phyloP scores from a whole-genome alignment of 2,113 vertebrate species.

The Ploceus nigricollis region DNA sequence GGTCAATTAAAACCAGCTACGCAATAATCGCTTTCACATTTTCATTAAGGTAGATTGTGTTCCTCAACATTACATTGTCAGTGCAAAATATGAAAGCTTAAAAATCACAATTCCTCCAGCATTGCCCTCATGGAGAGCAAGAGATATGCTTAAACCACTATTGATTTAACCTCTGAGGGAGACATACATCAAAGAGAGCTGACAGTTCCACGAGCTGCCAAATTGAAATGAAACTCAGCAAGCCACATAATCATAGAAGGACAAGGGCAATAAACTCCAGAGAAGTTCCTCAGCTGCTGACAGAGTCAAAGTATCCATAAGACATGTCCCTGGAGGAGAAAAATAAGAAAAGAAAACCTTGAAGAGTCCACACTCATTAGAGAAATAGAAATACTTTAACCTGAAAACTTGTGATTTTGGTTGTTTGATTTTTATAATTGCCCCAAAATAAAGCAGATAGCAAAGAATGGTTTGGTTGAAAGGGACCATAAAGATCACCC shows the following conservation, averaged over 20 bases:
- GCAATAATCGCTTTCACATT: neutral
- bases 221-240: constrained; percentile 40
- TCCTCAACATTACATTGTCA: neutral
- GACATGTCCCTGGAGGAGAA: neutral
- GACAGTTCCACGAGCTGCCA: neutral
- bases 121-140: neutral
- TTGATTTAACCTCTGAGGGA: constrained; percentile 29
- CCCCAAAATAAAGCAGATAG: neutral
- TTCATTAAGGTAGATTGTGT: neutral
- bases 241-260: neutral
- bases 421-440: neutral
- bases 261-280: constrained; percentile 7
- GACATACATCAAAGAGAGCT: neutral
- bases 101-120: neutral
- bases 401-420: neutral
- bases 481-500: neutral
- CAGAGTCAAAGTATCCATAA: neutral
- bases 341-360: neutral
- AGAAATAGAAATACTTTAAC: neutral
- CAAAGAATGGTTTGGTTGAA: neutral
- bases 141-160: neutral
- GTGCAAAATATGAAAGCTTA: neutral
- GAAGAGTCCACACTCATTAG: neutral
- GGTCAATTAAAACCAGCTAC: neutral
- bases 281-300: neutral